Conservation (phyloP, 2,797 vertebrate genomes). For the Tenualosa thibaudeaui region DNA sequence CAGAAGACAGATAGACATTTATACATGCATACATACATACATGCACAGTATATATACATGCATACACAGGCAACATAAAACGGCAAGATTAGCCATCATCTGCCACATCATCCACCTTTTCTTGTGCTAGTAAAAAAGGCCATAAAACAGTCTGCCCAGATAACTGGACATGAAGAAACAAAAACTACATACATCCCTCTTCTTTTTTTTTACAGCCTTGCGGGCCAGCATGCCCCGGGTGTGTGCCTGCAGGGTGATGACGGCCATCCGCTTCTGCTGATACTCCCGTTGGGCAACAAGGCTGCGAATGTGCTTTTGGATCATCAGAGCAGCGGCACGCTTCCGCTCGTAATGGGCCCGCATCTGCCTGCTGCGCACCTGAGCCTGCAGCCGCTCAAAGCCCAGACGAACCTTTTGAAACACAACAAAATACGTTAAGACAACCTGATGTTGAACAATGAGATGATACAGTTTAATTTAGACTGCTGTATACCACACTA, state of each 20-base stretch:
- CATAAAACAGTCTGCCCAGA: neutral
- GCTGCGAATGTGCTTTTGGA: conserved; percentile 82
- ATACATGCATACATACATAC: neutral
- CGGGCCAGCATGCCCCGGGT: conserved; percentile 83
- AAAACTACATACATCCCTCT: conserved; percentile 67
- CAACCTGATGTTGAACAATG: neutral
- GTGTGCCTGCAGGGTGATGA: conserved; percentile 82
- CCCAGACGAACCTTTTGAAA: conserved; percentile 81
- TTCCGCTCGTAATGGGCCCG: conserved; percentile 73
- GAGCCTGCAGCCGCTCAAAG: conserved; percentile 87
- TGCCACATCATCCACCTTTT: neutral
- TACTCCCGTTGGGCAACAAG: conserved; percentile 77
- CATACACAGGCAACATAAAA: neutral
- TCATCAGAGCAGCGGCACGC: conserved; percentile 60
- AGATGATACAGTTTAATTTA: neutral
- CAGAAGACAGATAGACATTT: neutral
- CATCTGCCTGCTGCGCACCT: conserved; percentile 78
- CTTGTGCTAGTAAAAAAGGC: neutral
- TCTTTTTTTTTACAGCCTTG: conserved; percentile 67
- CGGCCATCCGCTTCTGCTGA: conserved; percentile 75
- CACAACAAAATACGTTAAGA: neutral
- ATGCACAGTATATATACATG: neutral
- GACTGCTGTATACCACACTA: neutral
- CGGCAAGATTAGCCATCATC: neutral
- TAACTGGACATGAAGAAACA: conserved; percentile 6